Percentiles rank a stretch among this genome's conserved stretches.
These are phyloP conservation scores for Hydractinia symbiolongicarpus DNA, from an alignment of 30 jellyfish, hydroid and myxozoan species.

Conservation along the genomic window DNA sequence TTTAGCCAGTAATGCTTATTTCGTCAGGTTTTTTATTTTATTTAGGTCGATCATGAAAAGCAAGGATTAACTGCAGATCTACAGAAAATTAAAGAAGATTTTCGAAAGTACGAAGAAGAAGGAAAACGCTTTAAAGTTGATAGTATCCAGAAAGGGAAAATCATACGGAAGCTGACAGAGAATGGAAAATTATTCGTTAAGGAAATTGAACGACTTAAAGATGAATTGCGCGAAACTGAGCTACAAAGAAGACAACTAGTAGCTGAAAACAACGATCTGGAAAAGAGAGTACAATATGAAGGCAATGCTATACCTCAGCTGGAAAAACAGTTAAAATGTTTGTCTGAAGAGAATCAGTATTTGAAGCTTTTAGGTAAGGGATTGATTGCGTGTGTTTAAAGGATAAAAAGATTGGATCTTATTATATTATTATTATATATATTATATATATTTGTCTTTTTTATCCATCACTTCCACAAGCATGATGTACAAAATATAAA, in stretches of 20 bases:
- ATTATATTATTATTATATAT: too few relatives aligned
- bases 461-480: too few relatives aligned
- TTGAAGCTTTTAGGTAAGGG: constrained; percentile 52
- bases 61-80: constrained; percentile 49
- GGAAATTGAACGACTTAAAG: constrained; percentile 71
- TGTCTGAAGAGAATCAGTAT: constrained; percentile 68
- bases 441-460: too few relatives aligned
- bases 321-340: constrained; percentile 47
- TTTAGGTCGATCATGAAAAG: constrained; percentile 70
- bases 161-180: constrained; percentile 73
- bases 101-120: constrained; percentile 35
- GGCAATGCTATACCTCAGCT: constrained; percentile 44
- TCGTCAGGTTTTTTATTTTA: neutral
- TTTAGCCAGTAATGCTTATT: neutral
- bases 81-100: constrained; percentile 40
- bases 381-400: neutral
- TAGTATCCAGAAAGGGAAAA: constrained; percentile 37
- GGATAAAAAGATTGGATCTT: neutral
- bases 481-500: too few relatives aligned
- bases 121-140: constrained; percentile 36
- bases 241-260: constrained; percentile 28
- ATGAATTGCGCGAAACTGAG: constrained; percentile 36
- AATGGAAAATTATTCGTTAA: constrained; percentile 70
- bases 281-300: constrained; percentile 28
- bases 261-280: constrained; percentile 48